Evolutionary conservation across 2,888 invertebrate species (phyloP).

Genomic region (Icerya purchasi): DNA sequence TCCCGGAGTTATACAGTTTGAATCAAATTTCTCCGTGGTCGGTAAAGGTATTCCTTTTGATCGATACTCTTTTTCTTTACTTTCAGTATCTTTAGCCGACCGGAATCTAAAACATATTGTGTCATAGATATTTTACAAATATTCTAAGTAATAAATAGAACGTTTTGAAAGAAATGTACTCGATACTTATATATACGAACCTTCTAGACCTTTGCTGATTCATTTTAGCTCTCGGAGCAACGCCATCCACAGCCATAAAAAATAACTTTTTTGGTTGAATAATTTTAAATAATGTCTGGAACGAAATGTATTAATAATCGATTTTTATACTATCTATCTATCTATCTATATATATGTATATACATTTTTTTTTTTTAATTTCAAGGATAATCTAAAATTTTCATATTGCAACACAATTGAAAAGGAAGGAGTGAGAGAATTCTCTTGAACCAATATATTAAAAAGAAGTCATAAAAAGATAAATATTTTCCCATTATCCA

Average conservation of each 20-base stretch:
- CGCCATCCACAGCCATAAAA: constrained; percentile 99
- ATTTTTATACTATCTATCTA: too few species aligned
- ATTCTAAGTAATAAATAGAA: background rate
- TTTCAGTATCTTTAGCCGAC: constrained; percentile 80
- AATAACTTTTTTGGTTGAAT: constrained; percentile 77
- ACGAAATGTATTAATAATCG: background rate
- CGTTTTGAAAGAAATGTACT: background rate
- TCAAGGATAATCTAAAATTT: background rate
- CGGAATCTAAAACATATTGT: constrained; percentile 44
- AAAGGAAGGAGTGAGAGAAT: too few species aligned
- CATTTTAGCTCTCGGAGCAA: constrained; percentile 98
- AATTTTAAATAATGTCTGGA: constrained; percentile 44
- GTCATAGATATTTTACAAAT: background rate
- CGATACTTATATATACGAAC: background rate
- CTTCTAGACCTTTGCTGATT: constrained; percentile 87
- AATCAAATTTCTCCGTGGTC: constrained; percentile 79
- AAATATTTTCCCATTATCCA: too few species aligned
- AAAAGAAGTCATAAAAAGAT: too few species aligned
- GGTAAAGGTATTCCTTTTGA: constrained; percentile 36
- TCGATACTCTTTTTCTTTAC: constrained; percentile 69
- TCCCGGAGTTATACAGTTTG: constrained; percentile 97
- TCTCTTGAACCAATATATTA: too few species aligned
- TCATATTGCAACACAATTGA: background rate
- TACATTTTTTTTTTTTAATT: too few species aligned
- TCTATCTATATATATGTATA: too few species aligned